These are phyloP conservation scores for Julus scanicus DNA, from an alignment of 2,888 invertebrate genomes.

Conservation along the genomic window DNA sequence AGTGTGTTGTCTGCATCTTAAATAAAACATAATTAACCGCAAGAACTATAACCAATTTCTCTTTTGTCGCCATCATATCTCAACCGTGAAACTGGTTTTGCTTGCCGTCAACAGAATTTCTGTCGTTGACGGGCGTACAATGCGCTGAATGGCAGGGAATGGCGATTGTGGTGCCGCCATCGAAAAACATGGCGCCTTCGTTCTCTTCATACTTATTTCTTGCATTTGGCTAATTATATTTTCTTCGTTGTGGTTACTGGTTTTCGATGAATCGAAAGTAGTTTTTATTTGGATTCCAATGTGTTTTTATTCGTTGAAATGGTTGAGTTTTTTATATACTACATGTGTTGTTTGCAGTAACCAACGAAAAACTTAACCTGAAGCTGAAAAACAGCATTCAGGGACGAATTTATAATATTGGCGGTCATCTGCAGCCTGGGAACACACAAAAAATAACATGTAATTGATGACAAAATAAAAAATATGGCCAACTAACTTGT, in stretches of 20 bases:
- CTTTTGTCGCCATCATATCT: slow-evolving; percentile 19
- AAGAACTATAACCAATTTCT: slow-evolving; percentile 32
- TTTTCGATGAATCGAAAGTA: neutral
- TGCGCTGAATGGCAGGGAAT: neutral
- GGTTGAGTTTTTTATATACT: neutral
- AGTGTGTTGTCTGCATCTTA: slow-evolving; percentile 5
- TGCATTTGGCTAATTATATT: neutral
- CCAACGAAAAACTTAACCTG: neutral
- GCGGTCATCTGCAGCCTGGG: neutral
- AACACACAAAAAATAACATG: neutral
- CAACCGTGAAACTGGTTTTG: slow-evolving; percentile 39
- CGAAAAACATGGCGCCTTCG: slow-evolving; percentile 27
- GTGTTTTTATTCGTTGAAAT: neutral
- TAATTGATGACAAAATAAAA: no score
- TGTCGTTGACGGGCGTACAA: slow-evolving; percentile 13
- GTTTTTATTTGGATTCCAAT: neutral
- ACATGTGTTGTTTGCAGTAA: neutral
- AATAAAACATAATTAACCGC: slow-evolving; percentile 42
- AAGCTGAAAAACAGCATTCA: neutral
- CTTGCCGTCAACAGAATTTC: slow-evolving; percentile 22
- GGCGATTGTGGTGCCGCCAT: neutral
- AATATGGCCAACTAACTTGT: no score
- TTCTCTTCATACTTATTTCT: neutral
- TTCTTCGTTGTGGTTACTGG: neutral
- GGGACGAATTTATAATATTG: neutral